Base-by-base conservation (phyloP, 2,113 vertebrate genomes). In the Laterallus jamaicensis region DNA sequence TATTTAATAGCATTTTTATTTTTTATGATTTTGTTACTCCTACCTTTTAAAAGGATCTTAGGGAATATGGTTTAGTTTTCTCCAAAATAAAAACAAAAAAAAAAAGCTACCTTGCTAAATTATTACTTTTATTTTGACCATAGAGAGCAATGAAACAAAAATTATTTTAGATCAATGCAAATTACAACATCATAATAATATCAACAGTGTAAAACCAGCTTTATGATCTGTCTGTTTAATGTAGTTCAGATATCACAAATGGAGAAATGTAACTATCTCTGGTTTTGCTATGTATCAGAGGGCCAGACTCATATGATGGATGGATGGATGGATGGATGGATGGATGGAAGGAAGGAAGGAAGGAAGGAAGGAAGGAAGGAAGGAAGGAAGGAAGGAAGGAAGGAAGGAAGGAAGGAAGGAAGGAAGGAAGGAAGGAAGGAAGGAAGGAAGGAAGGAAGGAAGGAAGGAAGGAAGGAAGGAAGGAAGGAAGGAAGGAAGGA, bases 1-100 rank as follows among this genome's bases (percentile, higher is more conserved):
- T 96, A 92, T 95, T 98, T 98, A 98, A 96, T 83, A 95, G 70
- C 42, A 95, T 95, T 97, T 98, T 97, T 97, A 95, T 97, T 97
- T 97, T 97, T 97, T 97, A 97, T 95, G 58, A 90, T 96, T 97
- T 96, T 95, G 81, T 96, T 92, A 96, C 82, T 97, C 94, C 62
- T 94, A 68, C 44, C 58, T 95, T 93, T 83, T 94, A 93, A 96
- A 96, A 97, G 82, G 67, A 86, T 97, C 92, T 97, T 90, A 92
- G 96, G 94, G 90, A 97, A 97, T 97, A 97, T 85, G 91, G 92
- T 95, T 86, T 92, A 52, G 22, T 91, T 97, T 97, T 91, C 89
- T 95, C 81, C 73, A 90, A 97, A 92, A 96, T 81, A 94, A 95
- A 88, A 79, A 60, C 54, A 86, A 91, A 60, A 54, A 75, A 75